Evolutionary conservation across 2,797 vertebrate species (phyloP).

Genomic region (Tapirus indicus): DNA sequence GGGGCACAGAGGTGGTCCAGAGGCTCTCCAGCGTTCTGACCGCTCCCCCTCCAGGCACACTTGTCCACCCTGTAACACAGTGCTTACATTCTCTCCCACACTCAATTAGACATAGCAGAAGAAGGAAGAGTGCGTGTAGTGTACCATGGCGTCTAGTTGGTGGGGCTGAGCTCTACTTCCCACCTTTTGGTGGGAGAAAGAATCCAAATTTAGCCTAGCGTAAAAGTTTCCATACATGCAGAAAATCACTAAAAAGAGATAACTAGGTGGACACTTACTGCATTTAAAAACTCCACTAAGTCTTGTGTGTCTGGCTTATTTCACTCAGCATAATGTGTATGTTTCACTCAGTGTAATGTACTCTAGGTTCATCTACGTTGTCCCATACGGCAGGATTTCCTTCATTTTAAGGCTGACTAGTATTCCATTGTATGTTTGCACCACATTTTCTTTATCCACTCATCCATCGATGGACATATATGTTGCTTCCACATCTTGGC

Average conservation of each 20-base stretch:
- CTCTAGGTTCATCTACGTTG: too few relatives aligned
- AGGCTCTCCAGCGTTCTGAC: background rate
- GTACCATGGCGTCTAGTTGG: background rate
- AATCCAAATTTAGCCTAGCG: background rate
- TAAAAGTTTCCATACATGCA: background rate
- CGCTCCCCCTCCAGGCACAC: background rate
- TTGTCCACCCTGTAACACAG: background rate
- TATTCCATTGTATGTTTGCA: accelerated
- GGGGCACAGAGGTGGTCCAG: background rate
- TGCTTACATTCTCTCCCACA: accelerated
- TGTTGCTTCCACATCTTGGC: background rate
- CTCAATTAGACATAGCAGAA: accelerated
- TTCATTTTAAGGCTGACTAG: background rate
- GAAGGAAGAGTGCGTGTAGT: background rate
- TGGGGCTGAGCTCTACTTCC: background rate
- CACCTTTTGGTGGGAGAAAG: background rate
- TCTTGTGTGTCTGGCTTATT: background rate
- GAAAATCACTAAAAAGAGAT: background rate
- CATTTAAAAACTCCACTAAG: background rate
- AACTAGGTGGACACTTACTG: background rate
- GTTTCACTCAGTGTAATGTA: background rate
- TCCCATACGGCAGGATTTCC: accelerated
- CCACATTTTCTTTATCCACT: background rate
- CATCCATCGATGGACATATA: background rate
- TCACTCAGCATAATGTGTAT: too few relatives aligned